Evolutionary conservation across 2,888 invertebrate species (phyloP), one percentile per base, ranked within the genome.

Genomic region (Cyrtodaria siliqua): DNA sequence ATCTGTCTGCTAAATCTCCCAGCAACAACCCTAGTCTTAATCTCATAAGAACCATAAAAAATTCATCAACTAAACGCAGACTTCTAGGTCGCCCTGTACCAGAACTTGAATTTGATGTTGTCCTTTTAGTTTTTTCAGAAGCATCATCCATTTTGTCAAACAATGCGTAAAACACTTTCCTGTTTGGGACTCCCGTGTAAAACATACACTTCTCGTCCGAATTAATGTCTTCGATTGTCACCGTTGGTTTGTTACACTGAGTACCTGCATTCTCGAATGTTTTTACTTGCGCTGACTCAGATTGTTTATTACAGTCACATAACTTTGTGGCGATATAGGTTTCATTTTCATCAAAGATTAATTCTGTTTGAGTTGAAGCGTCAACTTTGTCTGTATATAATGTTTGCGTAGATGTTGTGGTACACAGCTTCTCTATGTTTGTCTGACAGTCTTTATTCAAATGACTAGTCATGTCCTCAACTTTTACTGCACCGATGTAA

Each of bases 131-230:
- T 20, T 72, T 68, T 6, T 40, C 18, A 1, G 14, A 20, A 1
- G 9, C 40, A 29, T 61, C 70, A 26, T 24, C 33, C 20, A 78
- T 8, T 49, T 68, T 69, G 29, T 79, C 66, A 73, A 72, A 82
- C 8, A 74, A 27, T 1, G 53, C 40, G 12, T 42, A 18, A 59
- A 82, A 29, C 59, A 66, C 9, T 23, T 40, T 24, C 26, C 50
- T 33, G 49, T 62, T 55, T 16, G 75, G 75, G 12, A 79, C 24
- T 12, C 75, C 68, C 42, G 75, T 76, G 57, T 75, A 72, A 53
- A 79, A 74, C 40, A 61, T 20, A 57, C 62, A 70, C 33, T 59
- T 53, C 20, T 57, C 47, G 59, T 16, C 64, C 23, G 33, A 33
- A 6, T 38, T 20, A n/a, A 79, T 79, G 42, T 76, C 76, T 24